Conservation (phyloP, 2,797 vertebrate genomes). For the Microctenopoma lineatum region DNA sequence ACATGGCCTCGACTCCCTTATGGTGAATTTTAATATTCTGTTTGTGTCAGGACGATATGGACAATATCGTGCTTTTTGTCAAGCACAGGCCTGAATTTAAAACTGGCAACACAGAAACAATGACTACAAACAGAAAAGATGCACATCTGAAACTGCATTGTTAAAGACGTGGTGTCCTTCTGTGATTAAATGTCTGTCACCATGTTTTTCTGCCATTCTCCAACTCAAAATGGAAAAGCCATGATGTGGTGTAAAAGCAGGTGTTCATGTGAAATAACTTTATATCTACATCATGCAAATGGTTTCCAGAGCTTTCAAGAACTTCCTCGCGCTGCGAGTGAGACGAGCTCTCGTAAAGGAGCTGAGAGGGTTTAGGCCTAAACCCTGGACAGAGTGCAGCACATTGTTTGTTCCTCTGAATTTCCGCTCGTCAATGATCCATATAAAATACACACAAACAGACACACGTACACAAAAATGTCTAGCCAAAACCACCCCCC, state of each 20-base stretch:
- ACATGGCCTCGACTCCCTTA: slow-evolving; percentile 10
- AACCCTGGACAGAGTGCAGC: slow-evolving; percentile 32
- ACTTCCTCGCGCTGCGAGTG: slow-evolving; percentile 42
- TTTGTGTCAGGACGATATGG: background rate
- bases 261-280: background rate
- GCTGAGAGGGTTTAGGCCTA: slow-evolving; percentile 36
- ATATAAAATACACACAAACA: slow-evolving; percentile 24
- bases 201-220: background rate
- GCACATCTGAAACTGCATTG: no score
- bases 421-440: slow-evolving; percentile 72
- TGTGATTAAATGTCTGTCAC: background rate
- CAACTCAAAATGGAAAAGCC: background rate
- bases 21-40: slow-evolving; percentile 4
- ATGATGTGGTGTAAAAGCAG: background rate
- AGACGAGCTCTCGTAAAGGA: slow-evolving; percentile 29
- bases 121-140: background rate
- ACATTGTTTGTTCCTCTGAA: slow-evolving; percentile 65
- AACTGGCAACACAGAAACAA: background rate
- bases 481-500: slow-evolving; percentile 11
- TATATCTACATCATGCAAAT: background rate
- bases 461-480: slow-evolving; percentile 24
- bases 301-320: slow-evolving; percentile 15
- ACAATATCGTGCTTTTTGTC: background rate
- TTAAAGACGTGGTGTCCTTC: background rate
- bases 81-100: background rate